phyloP scores from a whole-genome alignment of 1,140 invertebrate genomes.

The Sarcophaga bullata region DNA sequence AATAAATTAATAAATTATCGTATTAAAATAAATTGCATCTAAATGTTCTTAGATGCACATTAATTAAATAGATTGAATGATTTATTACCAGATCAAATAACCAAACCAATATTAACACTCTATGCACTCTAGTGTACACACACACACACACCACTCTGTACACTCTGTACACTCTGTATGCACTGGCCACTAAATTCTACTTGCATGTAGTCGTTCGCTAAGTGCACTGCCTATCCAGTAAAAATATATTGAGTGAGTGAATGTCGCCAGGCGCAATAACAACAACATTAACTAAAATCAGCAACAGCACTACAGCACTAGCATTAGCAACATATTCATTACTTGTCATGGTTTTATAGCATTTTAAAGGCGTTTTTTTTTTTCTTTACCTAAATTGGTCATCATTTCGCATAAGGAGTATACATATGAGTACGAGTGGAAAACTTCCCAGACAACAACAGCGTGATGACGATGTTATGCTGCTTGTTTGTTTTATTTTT shows the following conservation, averaged over 20 bases:
- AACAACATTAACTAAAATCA: background rate
- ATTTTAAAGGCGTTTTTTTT: slow-evolving; percentile 4
- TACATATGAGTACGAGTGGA: background rate
- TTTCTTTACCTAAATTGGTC: slow-evolving; percentile 15
- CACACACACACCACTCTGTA: background rate
- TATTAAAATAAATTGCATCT: slow-evolving; percentile 65
- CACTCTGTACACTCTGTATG: background rate
- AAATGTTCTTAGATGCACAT: slow-evolving; percentile 66
- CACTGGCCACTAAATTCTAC: background rate
- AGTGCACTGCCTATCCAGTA: too few species aligned
- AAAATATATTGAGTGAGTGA: background rate
- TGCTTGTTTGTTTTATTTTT: background rate
- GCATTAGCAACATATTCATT: background rate
- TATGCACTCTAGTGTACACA: background rate
- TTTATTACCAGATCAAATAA: slow-evolving; percentile 65
- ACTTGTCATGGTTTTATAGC: slow-evolving; percentile 3
- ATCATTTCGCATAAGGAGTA: background rate
- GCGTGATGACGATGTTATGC: background rate
- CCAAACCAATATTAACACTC: slow-evolving; percentile 35
- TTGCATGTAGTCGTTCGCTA: too few species aligned
- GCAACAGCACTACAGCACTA: background rate
- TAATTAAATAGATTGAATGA: slow-evolving; percentile 66
- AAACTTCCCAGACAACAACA: background rate
- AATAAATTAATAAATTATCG: slow-evolving; percentile 66
- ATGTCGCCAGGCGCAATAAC: background rate